Evolutionary conservation across 2,888 invertebrate species (phyloP).

Genomic region (Hydriomena furcata): DNA sequence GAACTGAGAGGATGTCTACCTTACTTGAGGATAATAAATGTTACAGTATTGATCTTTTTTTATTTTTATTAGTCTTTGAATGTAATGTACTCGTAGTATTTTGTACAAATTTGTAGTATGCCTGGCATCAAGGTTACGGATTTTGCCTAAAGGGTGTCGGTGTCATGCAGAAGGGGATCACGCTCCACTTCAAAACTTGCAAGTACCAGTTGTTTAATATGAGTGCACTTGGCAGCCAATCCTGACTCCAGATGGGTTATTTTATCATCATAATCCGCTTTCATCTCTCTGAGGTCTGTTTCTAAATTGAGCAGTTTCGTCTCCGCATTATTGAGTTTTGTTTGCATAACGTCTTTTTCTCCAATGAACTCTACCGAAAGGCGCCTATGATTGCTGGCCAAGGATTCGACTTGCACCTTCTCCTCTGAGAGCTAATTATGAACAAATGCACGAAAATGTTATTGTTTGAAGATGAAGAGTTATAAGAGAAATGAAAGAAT

Average conservation of each 20-base stretch:
- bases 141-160: constrained; percentile 1
- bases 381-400: constrained; percentile 65
- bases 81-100: no score
- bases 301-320: constrained; percentile 75
- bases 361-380: constrained; percentile 70
- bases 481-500: background rate
- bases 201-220: constrained; percentile 85
- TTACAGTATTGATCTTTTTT: no score
- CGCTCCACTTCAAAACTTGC: constrained; percentile 21
- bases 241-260: constrained; percentile 83
- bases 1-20: no score
- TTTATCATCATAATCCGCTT: constrained; percentile 84
- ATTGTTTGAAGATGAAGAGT: background rate
- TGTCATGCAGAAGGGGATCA: constrained; percentile 22
- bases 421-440: constrained; percentile 73
- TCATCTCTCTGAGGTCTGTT: constrained; percentile 78
- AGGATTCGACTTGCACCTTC: constrained; percentile 69
- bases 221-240: constrained; percentile 83
- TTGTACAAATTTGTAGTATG: no score
- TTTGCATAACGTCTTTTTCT: constrained; percentile 76
- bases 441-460: constrained; percentile 11
- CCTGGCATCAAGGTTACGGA: no score
- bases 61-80: no score
- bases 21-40: no score
- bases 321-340: constrained; percentile 73